phyloP scores from a whole-genome alignment of 2,113 vertebrate species.

The Garra rufa region DNA sequence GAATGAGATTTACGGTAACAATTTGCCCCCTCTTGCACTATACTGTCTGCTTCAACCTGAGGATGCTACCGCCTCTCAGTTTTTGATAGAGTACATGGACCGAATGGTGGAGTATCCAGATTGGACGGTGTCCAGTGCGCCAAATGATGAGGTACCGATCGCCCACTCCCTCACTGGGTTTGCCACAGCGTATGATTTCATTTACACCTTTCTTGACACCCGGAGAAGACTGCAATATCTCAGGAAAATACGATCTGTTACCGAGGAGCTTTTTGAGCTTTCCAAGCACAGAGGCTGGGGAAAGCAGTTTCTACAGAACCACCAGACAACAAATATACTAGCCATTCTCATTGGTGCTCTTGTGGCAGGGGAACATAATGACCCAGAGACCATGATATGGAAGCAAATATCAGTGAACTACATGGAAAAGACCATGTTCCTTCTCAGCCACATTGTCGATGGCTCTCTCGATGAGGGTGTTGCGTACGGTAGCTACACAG shows the following conservation, averaged over 20 bases:
- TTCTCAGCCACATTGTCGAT: conserved; percentile 93
- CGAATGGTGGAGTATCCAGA: conserved; percentile 91
- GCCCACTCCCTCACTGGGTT: conserved; percentile 97
- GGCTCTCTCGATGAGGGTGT: conserved; percentile 96
- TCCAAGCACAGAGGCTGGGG: conserved; percentile 94
- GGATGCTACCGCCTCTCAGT: conserved; percentile 88
- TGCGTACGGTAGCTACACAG: conserved; percentile 96
- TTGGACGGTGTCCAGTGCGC: conserved; percentile 92
- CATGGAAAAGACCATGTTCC: conserved; percentile 98
- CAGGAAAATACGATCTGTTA: conserved; percentile 85
- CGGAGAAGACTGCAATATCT: conserved; percentile 81
- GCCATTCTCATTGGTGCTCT: conserved; percentile 91
- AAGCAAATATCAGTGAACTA: conserved; percentile 90
- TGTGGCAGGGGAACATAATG: conserved; percentile 80
- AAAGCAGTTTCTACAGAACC: conserved; percentile 95
- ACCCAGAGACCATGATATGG: conserved; percentile 86
- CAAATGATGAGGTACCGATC: conserved; percentile 92
- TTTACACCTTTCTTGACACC: conserved; percentile 83
- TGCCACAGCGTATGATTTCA: conserved; percentile 95
- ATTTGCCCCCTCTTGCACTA: conserved; percentile 90
- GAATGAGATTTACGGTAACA: conserved; percentile 99
- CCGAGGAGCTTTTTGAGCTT: conserved; percentile 86
- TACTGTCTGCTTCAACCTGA: conserved; percentile 94
- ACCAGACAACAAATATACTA: conserved; percentile 95
- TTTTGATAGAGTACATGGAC: conserved; percentile 93